phyloP scores from a whole-genome alignment of 1,140 invertebrate genomes.

The Pseudachorutes palmiensis region DNA sequence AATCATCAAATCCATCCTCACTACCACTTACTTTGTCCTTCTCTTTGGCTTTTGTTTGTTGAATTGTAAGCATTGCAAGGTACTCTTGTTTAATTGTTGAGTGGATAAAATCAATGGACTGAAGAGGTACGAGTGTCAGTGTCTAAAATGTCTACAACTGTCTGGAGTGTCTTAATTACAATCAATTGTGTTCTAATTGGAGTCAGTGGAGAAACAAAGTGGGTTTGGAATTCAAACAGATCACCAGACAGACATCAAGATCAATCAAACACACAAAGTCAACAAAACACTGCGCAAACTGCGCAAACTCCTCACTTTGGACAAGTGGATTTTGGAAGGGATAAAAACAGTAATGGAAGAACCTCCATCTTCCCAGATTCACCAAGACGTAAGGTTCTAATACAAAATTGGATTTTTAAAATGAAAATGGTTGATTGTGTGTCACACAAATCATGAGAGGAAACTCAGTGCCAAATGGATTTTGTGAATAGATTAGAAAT shows the following conservation, averaged over 20 bases:
- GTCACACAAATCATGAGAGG: neutral
- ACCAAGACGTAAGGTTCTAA: slow-evolving; percentile 11
- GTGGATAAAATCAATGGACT: neutral
- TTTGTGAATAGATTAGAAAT: neutral
- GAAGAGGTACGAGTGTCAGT: neutral
- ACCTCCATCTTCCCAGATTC: slow-evolving; percentile 8
- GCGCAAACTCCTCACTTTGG: neutral
- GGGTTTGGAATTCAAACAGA: slow-evolving; percentile 27
- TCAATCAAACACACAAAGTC: neutral
- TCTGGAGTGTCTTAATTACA: neutral
- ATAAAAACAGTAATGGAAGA: slow-evolving; percentile 10
- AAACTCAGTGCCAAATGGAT: neutral
- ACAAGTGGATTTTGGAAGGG: slow-evolving; percentile 14
- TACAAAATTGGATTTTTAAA: too few relatives aligned
- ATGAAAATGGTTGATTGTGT: too few relatives aligned
- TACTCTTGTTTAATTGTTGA: too few relatives aligned
- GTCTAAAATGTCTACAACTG: neutral
- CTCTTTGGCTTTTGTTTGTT: too few relatives aligned
- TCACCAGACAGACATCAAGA: neutral
- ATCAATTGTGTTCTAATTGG: neutral
- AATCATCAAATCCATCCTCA: neutral
- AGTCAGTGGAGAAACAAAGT: slow-evolving; percentile 17
- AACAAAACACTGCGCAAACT: neutral
- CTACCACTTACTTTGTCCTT: neutral
- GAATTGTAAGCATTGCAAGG: too few relatives aligned